Evolutionary conservation across 2,888 invertebrate species (phyloP), one percentile per base, ranked within the genome.

Genomic region (Mesopsocus fuscifrons): DNA sequence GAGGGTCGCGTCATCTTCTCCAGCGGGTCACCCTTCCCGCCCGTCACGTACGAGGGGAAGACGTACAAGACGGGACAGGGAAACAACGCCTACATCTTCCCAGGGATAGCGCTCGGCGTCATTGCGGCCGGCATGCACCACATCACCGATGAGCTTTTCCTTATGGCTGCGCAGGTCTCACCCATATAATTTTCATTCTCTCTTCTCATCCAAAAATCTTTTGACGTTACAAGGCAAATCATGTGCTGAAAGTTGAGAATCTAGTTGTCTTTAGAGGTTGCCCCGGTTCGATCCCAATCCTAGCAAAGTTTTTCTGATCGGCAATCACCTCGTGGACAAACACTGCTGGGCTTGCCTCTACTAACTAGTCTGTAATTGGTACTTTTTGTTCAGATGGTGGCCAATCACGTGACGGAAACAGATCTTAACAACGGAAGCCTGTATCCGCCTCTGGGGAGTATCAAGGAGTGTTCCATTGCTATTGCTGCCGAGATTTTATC

Each of bases 11-110:
- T 82, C 52, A 75, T 98, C 44, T 98, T 92, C 65, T 84, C 92
- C 1, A 92, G 91, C 21, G 97, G 97, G 4, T 94, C 92, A 21
- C 97, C 97, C 0, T 98, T 98, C 66, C 80, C 81, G 13, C 77
- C 85, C 2, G 88, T 91, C 2, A 66, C 71, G 11, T 69, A 76
- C 53, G 71, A 77, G 44, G 89, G 84, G 16, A 79, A 81, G 59
- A 77, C 76, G 3, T 91, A 68, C 63, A 70, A 75, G 50, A 87
- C 97, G 0, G 97, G 98, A 0, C 98, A 99, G 60, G 97, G 97
- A 46, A 95, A 94, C 63, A 95, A 95, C 62, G 85, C 94, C 0
- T 95, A 95, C 62, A 92, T 95, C 55, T 94, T 91, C 68, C 97
- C 97, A 0, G 98, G 97, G 3, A 68, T 94, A 43, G 94, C 92